Base-by-base conservation (phyloP, 2,113 vertebrate species). In the Trichechus manatus region DNA sequence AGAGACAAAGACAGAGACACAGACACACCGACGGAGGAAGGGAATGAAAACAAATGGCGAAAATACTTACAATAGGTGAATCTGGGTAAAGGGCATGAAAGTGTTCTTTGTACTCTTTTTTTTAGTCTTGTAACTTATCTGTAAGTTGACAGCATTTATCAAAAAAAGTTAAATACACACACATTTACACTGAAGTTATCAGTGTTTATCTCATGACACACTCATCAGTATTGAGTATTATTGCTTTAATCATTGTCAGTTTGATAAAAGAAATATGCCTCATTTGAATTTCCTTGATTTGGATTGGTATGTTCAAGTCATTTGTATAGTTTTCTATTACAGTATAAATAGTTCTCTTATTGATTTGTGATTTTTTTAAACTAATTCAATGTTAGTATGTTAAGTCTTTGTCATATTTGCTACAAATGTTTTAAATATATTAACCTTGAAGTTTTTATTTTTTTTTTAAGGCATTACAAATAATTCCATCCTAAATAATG, bases 251-350 rank as follows among this genome's bases (percentile, higher is more conserved):
- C 63, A n/a, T 5, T 66, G n/a, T 33, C 66, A 97, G n/a, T n/a
- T 61, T 96, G 91, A 91, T 74, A 88, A 23, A 95, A 92, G 47
- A 78, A 42, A 23, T 68, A 63, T 29, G 5, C 87, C 79, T 91
- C 33, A 27, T 68, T 89, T 95, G 87, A 84, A 93, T 91, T 96
- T 91, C 91, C 93, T 89, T 94, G 95, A 70, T 95, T 95, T 94
- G 77, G 89, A 63, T 47, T 97, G 96, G 75, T 81, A 83, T 27
- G 50, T 89, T 95, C 50, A 92, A 93, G 42, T 86, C 42, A 78
- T 53, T 78, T 93, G 31, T 68, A 74, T 22, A 56, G n/a, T 87
- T 95, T 96, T 91, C 75, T 68, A 59, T 59, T 66, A 83, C 4
- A 77, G 63, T 27, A 39, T 74, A 91, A 94, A 96, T 75, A 56